A percentile compares a stretch with the other conserved stretches of the same genome.
phyloP scores from a whole-genome alignment of 2,888 invertebrate genomes.

The Caenorhabditis sp. region DNA sequence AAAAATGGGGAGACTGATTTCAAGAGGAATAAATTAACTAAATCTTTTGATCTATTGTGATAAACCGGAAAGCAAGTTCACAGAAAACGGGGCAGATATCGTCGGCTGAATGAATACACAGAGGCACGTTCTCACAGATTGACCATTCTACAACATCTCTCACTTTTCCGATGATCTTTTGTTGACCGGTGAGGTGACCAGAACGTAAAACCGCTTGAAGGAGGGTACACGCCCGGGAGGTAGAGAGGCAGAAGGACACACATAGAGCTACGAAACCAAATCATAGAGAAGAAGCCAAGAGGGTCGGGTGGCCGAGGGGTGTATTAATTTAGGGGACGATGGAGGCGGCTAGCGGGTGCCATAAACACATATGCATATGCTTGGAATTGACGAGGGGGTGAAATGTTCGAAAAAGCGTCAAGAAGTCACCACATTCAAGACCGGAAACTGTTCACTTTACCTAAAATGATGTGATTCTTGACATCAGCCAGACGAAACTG shows the following conservation, averaged over 20 bases:
- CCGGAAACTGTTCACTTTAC: too few relatives aligned
- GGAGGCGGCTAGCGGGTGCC: background rate
- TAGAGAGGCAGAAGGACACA: background rate
- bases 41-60: background rate
- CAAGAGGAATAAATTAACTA: background rate
- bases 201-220: background rate
- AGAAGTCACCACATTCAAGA: too few relatives aligned
- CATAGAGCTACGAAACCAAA: background rate
- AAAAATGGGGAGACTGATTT: background rate
- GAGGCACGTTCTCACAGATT: slow-evolving; percentile 9
- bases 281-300: background rate
- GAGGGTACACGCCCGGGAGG: background rate
- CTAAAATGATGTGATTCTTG: too few relatives aligned
- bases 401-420: background rate
- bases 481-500: too few relatives aligned
- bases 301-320: background rate
- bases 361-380: slow-evolving; percentile 3
- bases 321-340: background rate
- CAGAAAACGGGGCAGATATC: slow-evolving; percentile 13
- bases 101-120: slow-evolving; percentile 9
- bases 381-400: background rate
- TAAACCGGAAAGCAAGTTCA: slow-evolving; percentile 4
- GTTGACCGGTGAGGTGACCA: slow-evolving; percentile 47
- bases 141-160: slow-evolving; percentile 10
- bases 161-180: slow-evolving; percentile 28